Percentiles rank a stretch among this genome's conserved stretches.
Conservation (phyloP, 2,797 vertebrate species). For the Schizopygopsis malacanthus region DNA sequence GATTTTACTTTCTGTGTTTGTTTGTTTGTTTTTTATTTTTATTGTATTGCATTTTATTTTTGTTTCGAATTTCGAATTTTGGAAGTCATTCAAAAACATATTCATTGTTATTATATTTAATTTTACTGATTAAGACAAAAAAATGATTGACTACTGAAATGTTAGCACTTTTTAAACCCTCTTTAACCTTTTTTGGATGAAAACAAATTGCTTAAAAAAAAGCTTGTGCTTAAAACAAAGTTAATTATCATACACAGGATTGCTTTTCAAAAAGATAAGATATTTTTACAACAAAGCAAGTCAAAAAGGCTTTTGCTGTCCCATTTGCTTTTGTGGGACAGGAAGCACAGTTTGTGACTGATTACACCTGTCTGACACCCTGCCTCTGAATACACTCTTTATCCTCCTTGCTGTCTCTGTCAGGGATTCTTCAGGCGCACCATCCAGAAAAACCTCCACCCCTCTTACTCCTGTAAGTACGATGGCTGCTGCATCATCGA, state of each 20-base stretch:
- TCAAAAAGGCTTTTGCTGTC: background rate
- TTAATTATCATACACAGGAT: background rate
- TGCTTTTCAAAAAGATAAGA: background rate
- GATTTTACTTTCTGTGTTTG: too few relatives aligned
- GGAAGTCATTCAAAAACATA: background rate
- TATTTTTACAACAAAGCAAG: background rate
- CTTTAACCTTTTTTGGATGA: background rate
- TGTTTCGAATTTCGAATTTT: too few relatives aligned
- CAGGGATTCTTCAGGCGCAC: constrained; percentile 98
- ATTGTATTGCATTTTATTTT: too few relatives aligned
- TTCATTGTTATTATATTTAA: background rate
- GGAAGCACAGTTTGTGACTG: background rate
- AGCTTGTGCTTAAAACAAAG: background rate
- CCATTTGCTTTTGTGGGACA: background rate
- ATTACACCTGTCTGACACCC: background rate
- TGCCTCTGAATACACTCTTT: background rate
- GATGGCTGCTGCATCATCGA: constrained; percentile 98
- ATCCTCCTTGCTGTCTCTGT: background rate
- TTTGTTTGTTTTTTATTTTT: too few relatives aligned
- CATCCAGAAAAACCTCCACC: constrained; percentile 98
- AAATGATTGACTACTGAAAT: background rate
- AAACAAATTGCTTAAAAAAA: background rate
- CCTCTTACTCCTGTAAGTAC: constrained; percentile 95
- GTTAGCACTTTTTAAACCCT: background rate
- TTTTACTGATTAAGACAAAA: background rate